phyloP scores from a whole-genome alignment of 92 coral and sea anemone species.

The Bergia puertoricense region DNA sequence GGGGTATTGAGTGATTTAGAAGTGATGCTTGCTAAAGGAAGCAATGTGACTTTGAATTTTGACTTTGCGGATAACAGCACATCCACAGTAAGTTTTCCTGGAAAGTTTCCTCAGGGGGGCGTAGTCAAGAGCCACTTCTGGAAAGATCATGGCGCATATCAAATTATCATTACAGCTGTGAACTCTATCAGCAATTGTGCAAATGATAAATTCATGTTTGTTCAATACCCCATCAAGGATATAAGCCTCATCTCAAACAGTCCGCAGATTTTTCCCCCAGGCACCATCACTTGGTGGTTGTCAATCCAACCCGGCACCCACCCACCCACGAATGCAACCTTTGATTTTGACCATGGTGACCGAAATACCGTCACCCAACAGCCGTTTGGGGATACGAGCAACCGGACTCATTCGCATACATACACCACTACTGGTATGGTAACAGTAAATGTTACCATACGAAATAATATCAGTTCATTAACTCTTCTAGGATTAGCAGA shows the following conservation, averaged over 20 bases:
- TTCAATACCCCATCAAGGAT: slow-evolving; percentile 59
- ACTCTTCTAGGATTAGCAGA: slow-evolving; percentile 60
- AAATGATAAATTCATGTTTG: slow-evolving; percentile 27
- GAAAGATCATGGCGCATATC: slow-evolving; percentile 55
- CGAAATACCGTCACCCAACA: slow-evolving; percentile 6
- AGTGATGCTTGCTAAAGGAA: slow-evolving; percentile 59
- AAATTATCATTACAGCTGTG: slow-evolving; percentile 43
- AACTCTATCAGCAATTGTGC: slow-evolving; percentile 60
- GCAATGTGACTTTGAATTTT: slow-evolving; percentile 73
- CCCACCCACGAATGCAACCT: slow-evolving; percentile 84
- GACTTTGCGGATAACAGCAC: slow-evolving; percentile 63
- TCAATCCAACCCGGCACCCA: slow-evolving; percentile 49
- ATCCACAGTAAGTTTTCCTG: slow-evolving; percentile 35
- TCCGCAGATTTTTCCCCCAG: slow-evolving; percentile 79
- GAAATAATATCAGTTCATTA: slow-evolving; percentile 58
- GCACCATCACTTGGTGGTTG: slow-evolving; percentile 57
- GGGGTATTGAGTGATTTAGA: slow-evolving; percentile 35
- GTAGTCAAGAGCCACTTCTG: slow-evolving; percentile 46
- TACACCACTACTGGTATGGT: slow-evolving; percentile 58
- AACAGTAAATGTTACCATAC: slow-evolving; percentile 53
- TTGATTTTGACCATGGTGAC: slow-evolving; percentile 65
- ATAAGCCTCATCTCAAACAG: slow-evolving; percentile 54
- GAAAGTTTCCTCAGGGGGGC: slow-evolving; percentile 41
- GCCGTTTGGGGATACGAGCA: slow-evolving; percentile 36
- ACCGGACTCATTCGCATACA: slow-evolving; percentile 39